Evolutionary conservation across 35 echinoderm and acorn worm genomes (phyloP), one percentile per base, ranked within the genome.

Genomic region (Lytechinus variegatus): DNA sequence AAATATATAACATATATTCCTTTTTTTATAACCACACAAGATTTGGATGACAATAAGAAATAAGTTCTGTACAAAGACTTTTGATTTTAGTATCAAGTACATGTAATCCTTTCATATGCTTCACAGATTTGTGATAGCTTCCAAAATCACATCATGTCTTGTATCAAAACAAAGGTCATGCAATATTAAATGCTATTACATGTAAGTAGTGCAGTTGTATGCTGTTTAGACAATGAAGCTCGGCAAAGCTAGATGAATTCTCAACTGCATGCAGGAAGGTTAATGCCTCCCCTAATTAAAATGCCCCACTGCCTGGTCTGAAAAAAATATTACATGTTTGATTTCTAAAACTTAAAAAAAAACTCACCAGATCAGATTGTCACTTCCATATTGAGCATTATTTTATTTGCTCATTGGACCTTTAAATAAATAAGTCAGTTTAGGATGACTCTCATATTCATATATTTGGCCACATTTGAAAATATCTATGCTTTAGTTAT

Each of bases 131-230:
- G 66, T 79, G 16, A 24, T 16, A 79, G 66, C 66, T 79, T 79
- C 66, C 66, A 79, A 79, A 79, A 79, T 79, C 66, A 79, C 66
- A 79, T n/a, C 19, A 79, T n/a, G n/a, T 79, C 24, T 79, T 79
- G 66, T 79, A 79, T 24, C 66, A 79, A 79, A 79, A 79, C 66
- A 79, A 79, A 24, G 21, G 66, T 16, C 66, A 24, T 24, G 66
- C 66, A 19, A 79, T 79, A 24, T 24, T 19, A 71, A 71, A 71
- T 71, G 2, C 61, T 4, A 14, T 19, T 14, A n/a, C n/a, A n/a
- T n/a, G n/a, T n/a, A 44, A 44, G 33, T 44, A 44, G 33, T 44
- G 33, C 33, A 44, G 33, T 44, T 44, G 33, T 21, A 79, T 79
- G 66, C 66, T 24, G 19, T 79, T 19, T 79, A n/a, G 66, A 79